A percentile compares a stretch with the other conserved stretches of the same genome.
These are phyloP conservation scores for Myanophis thanlyinensis DNA, from an alignment of 2,113 vertebrate species.

Conservation along the genomic window DNA sequence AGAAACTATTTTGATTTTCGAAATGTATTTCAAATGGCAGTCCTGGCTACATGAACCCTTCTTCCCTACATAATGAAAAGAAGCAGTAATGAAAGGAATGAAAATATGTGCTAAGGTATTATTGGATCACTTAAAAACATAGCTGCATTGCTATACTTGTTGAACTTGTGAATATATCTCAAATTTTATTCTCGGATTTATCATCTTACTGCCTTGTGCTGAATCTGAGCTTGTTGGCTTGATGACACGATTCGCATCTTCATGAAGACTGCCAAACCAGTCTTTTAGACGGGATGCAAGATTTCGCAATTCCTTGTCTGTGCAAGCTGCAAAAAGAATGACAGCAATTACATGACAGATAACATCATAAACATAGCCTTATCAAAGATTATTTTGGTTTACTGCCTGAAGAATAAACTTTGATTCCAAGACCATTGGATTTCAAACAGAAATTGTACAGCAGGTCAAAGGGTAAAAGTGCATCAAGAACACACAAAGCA, in stretches of 20 bases:
- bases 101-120: neutral
- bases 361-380: neutral
- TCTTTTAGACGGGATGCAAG: constrained; percentile 91
- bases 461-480: constrained; percentile 1
- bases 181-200: neutral
- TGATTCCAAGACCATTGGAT: constrained; percentile 15
- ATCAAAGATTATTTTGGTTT: neutral
- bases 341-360: constrained; percentile 40
- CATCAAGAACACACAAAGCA: constrained; percentile 30
- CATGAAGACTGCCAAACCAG: constrained; percentile 92
- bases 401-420: constrained; percentile 18
- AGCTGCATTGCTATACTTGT: neutral
- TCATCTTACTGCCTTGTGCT: constrained; percentile 84
- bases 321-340: constrained; percentile 77
- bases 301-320: constrained; percentile 85
- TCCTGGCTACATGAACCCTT: neutral
- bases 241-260: constrained; percentile 89
- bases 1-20: neutral
- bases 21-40: neutral
- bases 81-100: neutral
- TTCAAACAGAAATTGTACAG: constrained; percentile 5
- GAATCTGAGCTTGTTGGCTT: constrained; percentile 81
- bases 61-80: neutral
- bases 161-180: neutral
- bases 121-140: neutral